These are phyloP conservation scores for Drosophila silvestris DNA, from an alignment of 2,888 invertebrate species.

Conservation along the genomic window DNA sequence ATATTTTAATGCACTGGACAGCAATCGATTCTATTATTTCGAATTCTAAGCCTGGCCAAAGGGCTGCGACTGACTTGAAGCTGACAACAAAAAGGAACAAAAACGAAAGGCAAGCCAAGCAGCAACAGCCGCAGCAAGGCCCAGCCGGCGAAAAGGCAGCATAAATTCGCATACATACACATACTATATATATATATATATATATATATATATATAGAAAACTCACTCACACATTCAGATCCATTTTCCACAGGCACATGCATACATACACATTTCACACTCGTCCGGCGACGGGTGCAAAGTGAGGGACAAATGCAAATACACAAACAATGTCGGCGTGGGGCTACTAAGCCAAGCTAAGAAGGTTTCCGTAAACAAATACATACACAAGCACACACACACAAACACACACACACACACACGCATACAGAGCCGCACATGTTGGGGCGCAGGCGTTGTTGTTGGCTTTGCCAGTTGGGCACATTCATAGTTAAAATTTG, in stretches of 20 bases:
- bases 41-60: slow-evolving; percentile 43
- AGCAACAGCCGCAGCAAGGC: slow-evolving; percentile 49
- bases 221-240: slow-evolving; percentile 9
- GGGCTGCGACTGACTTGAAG: slow-evolving; percentile 50
- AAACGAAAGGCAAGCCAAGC: slow-evolving; percentile 41
- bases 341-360: slow-evolving; percentile 80
- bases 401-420: slow-evolving; percentile 11
- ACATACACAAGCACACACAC: slow-evolving; percentile 43
- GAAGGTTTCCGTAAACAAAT: slow-evolving; percentile 78
- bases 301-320: slow-evolving; percentile 69
- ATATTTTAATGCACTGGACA: slow-evolving; percentile 56
- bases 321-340: slow-evolving; percentile 76
- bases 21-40: slow-evolving; percentile 37
- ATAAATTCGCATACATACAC: slow-evolving; percentile 15
- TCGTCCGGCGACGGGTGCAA: slow-evolving; percentile 40
- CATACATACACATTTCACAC: slow-evolving; percentile 75
- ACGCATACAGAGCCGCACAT: neutral
- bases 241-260: slow-evolving; percentile 28
- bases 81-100: slow-evolving; percentile 17
- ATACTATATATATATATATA: neutral
- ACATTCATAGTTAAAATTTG: slow-evolving; percentile 79
- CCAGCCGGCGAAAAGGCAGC: slow-evolving; percentile 63
- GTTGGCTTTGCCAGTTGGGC: slow-evolving; percentile 52
- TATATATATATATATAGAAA: neutral
- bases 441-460: slow-evolving; percentile 26